Percentiles rank a stretch among this genome's conserved stretches.
Evolutionary conservation across 2,888 invertebrate species (phyloP).

Genomic region (Heteromyza rotundicornis): DNA sequence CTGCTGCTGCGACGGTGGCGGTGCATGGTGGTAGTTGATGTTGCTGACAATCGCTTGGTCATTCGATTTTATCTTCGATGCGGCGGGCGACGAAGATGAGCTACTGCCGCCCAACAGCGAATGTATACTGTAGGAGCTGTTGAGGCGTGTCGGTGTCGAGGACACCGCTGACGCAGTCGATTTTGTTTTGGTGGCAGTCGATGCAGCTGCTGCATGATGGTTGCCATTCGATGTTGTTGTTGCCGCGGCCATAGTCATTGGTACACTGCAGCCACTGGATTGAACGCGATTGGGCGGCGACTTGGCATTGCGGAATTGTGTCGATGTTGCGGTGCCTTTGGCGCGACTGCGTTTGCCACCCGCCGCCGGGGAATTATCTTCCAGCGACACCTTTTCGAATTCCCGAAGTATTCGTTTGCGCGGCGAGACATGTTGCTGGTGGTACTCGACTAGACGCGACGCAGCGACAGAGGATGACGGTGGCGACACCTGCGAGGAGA

Average conservation of each 20-base stretch:
- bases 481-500: constrained; percentile 43
- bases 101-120: constrained; percentile 72
- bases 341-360: constrained; percentile 69
- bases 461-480: constrained; percentile 49
- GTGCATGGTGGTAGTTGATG: constrained; percentile 35
- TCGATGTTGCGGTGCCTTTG: constrained; percentile 34
- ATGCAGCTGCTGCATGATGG: constrained; percentile 4
- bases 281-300: constrained; percentile 23
- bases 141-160: constrained; percentile 60
- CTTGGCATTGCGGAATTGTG: constrained; percentile 15
- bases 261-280: constrained; percentile 31
- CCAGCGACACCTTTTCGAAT: constrained; percentile 74
- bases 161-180: constrained; percentile 22
- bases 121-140: constrained; percentile 84
- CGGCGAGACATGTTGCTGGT: constrained; percentile 72
- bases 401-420: constrained; percentile 83
- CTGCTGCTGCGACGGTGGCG: constrained; percentile 39
- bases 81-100: constrained; percentile 15
- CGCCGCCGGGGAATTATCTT: constrained; percentile 63
- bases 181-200: constrained; percentile 4
- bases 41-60: constrained; percentile 51
- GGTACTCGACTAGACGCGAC: constrained; percentile 59
- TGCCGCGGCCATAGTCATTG: constrained; percentile 43
- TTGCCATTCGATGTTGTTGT: constrained; percentile 34
- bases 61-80: constrained; percentile 38